phyloP scores from a whole-genome alignment of 2,888 invertebrate genomes.

The Spialia ferax region DNA sequence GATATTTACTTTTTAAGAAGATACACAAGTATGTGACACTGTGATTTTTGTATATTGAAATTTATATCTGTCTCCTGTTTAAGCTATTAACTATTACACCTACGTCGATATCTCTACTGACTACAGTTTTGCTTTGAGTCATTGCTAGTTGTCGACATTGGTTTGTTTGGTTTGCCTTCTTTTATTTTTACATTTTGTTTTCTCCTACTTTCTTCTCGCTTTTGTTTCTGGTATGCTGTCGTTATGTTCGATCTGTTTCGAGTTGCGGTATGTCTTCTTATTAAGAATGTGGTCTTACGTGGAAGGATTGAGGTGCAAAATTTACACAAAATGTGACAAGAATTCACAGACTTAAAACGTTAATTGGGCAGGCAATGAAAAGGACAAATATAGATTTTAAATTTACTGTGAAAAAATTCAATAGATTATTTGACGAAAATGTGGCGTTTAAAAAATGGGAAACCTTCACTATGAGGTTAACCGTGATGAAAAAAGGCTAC shows the following conservation, averaged over 20 bases:
- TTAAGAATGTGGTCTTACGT: conserved; percentile 53
- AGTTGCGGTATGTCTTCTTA: conserved; percentile 61
- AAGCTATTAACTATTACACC: conserved; percentile 46
- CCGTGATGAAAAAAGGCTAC: no score
- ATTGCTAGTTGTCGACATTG: conserved; percentile 60
- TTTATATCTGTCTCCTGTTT: conserved; percentile 44
- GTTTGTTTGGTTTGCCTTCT: conserved; percentile 47
- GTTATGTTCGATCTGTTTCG: conserved; percentile 54
- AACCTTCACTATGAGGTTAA: no score
- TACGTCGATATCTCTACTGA: conserved; percentile 43
- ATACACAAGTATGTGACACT: conserved; percentile 78
- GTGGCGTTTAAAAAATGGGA: no score
- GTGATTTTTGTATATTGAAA: conserved; percentile 48
- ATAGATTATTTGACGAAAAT: no score
- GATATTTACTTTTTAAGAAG: conserved; percentile 65
- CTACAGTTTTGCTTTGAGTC: conserved; percentile 63
- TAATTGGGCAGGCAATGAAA: no score
- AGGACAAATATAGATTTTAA: no score
- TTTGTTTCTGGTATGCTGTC: conserved; percentile 56
- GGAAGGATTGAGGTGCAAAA: conserved; percentile 51
- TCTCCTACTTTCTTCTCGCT: conserved; percentile 52
- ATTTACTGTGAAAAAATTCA: no score
- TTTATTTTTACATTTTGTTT: conserved; percentile 50
- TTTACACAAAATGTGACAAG: background rate
- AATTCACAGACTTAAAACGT: no score